These are phyloP conservation scores for Macrobrachium rosenbergii DNA, from an alignment of 1,140 invertebrate species.

Conservation along the genomic window DNA sequence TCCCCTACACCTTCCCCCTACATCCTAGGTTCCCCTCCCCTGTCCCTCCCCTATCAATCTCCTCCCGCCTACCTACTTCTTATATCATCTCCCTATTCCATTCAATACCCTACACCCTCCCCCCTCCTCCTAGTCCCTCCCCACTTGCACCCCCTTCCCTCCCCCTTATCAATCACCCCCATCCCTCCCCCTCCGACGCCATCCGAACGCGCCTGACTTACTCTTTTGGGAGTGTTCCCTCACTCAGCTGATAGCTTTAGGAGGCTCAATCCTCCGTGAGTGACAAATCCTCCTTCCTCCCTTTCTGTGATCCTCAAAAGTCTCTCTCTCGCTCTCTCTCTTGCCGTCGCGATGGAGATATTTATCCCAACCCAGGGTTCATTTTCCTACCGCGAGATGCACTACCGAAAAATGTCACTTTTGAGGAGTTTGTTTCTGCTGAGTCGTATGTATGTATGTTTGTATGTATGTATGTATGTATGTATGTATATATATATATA, in stretches of 20 bases:
- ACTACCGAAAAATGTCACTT: no score
- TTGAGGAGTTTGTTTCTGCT: no score
- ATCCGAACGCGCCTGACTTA: background rate
- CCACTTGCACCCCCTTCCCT: background rate
- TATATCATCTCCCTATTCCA: no score
- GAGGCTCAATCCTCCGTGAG: no score
- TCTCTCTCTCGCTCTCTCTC: slow-evolving; percentile 13
- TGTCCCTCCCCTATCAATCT: no score
- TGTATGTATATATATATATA: slow-evolving; percentile 18
- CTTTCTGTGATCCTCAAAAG: no score
- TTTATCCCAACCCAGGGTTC: background rate
- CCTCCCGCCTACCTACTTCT: no score
- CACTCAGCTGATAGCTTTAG: no score
- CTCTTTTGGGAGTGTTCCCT: background rate
- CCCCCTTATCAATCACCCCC: background rate
- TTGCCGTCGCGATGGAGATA: background rate
- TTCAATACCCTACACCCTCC: no score
- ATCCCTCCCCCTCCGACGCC: background rate
- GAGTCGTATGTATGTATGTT: background rate
- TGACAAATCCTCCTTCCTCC: no score
- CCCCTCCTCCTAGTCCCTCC: background rate
- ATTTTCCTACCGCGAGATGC: background rate
- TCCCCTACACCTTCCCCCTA: no score
- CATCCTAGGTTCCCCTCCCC: no score
- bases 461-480: background rate